Base-by-base conservation (phyloP, 2,888 invertebrate genomes). In the Epirrita christyi region DNA sequence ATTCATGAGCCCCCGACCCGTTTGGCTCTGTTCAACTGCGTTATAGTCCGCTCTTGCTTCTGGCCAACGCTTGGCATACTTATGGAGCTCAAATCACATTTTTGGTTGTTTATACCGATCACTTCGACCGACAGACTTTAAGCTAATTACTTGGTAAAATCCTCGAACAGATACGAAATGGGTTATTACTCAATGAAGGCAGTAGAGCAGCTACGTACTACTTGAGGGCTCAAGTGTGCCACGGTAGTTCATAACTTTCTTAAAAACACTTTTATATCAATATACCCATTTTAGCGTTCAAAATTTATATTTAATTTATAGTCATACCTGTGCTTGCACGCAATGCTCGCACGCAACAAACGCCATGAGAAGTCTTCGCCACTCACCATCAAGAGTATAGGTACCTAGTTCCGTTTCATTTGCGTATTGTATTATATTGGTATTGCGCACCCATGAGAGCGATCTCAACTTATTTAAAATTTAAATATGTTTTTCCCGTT, bases 241-340 rank as follows among this genome's bases (percentile, higher is more conserved):
- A 28, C 42, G 27, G 27, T 10, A 27, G 42, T 42, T 6, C 10
- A 9, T 27, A 0, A 43, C 43, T 28, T 43, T 43, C 28, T 11
- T 29, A 3, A 42, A 42, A 4, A 4, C 10, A 42, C n/a, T 43
- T 43, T 43, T 43, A 1, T 36, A 6, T 43, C 43, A 43, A 28
- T 43, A 28, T 8, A 1, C 29, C 13, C 28, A 8, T 28, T 43
- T 43, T n/a, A 28, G 43, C 28, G 10, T 10, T 38, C 2, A 11
- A 29, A 38, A 28, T 52, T 50, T 43, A 27, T 52, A 52, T 45
- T 45, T 45, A 45, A 52, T 49, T 40, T 41, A 53, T 14, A 48
- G 34, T 51, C 56, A 48, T 47, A 42, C 41, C 21, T 40, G 40
- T 15, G 7, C 21, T 10, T 6, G 45, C 50, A 56, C 56, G 51